Conservation (phyloP, 2,113 vertebrate genomes). For the Hylia prasina region DNA sequence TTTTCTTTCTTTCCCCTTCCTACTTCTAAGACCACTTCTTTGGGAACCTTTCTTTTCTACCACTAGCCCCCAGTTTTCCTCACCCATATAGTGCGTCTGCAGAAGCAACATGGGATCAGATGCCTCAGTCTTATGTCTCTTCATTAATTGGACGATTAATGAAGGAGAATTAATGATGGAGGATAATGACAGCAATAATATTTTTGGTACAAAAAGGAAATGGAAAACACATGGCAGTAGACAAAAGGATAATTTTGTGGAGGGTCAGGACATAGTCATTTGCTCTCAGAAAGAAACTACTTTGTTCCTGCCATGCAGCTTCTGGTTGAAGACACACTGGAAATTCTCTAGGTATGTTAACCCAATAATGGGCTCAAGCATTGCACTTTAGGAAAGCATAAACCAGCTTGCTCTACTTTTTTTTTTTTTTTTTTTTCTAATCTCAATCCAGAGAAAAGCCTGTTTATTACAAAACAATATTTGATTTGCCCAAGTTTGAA, state of each 20-base stretch:
- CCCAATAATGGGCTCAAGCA: background rate
- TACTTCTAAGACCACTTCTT: background rate
- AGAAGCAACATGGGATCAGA: background rate
- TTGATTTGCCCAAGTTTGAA: background rate
- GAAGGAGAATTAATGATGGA: background rate
- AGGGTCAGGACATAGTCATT: background rate
- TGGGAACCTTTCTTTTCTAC: too few relatives aligned
- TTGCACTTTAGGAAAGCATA: background rate
- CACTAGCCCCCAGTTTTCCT: background rate
- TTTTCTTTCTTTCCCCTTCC: background rate
- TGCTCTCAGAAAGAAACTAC: background rate
- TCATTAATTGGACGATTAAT: background rate
- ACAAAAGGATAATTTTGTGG: background rate
- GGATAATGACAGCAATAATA: background rate
- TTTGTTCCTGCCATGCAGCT: background rate
- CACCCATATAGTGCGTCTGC: background rate
- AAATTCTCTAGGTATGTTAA: background rate
- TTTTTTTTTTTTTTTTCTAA: background rate
- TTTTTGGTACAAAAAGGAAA: background rate
- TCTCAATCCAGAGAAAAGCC: fast-evolving
- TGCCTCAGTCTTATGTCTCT: background rate
- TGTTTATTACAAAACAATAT: background rate
- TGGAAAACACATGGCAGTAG: background rate
- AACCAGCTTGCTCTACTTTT: background rate
- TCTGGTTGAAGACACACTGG: background rate